Percentiles rank a stretch among this genome's conserved stretches.
Conservation (phyloP, 2,113 vertebrate genomes). For the Catharus minimus region DNA sequence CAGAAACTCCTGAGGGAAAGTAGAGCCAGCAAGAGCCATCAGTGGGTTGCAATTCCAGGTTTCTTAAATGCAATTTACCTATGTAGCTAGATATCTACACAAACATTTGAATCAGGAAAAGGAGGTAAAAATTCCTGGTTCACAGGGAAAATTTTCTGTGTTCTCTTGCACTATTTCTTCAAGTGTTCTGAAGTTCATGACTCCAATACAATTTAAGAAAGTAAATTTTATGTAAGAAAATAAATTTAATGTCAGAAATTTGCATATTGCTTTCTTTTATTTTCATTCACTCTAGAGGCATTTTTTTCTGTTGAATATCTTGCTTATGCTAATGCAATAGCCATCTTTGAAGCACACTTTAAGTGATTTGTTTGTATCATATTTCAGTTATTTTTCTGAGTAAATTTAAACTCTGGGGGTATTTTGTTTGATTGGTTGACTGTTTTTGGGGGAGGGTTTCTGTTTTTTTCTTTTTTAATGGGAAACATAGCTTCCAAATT, state of each 20-base stretch:
- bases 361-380: neutral
- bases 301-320: neutral
- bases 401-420: neutral
- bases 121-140: fast-evolving
- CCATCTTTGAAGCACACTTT: neutral
- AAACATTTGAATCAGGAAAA: neutral
- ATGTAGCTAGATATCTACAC: neutral
- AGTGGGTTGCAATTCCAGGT: neutral
- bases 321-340: neutral
- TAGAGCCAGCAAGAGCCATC: neutral
- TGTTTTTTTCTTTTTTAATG: neutral
- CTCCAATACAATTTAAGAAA: neutral
- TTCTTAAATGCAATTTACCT: neutral
- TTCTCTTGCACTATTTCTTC: neutral
- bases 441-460: neutral
- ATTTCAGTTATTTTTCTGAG: neutral
- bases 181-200: neutral
- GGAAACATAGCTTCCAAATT: neutral
- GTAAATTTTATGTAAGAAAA: neutral
- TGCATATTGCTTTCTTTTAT: neutral
- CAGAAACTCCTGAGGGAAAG: neutral
- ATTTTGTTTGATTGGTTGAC: neutral
- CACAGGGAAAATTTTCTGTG: neutral
- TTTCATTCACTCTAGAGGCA: neutral
- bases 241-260: neutral